Evolutionary conservation across 2,797 vertebrate species (phyloP).

Genomic region (Euphonia xanthogaster): DNA sequence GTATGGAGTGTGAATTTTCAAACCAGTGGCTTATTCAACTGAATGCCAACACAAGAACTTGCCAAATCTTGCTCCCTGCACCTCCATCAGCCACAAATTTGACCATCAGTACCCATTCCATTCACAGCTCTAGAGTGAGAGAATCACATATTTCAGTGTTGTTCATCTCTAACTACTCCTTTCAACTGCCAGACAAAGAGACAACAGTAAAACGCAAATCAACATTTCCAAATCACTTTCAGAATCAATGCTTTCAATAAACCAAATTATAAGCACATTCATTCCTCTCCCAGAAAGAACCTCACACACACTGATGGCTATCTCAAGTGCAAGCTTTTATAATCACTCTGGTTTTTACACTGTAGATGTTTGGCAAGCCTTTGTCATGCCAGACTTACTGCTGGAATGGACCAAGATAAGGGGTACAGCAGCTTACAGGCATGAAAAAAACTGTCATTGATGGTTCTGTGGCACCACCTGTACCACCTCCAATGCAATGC

Average conservation of each 20-base stretch:
- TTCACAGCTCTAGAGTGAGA: neutral
- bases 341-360: neutral
- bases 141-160: neutral
- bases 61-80: neutral
- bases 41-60: neutral
- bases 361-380: neutral
- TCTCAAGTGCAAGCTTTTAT: neutral
- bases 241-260: neutral
- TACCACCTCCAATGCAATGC: neutral
- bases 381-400: neutral
- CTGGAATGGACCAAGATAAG: neutral
- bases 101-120: neutral
- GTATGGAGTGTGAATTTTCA: neutral
- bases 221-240: neutral
- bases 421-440: neutral
- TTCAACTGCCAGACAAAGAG: neutral
- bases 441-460: neutral
- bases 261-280: neutral
- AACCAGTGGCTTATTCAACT: neutral
- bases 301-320: neutral
- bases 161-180: neutral
- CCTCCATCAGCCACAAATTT: neutral
- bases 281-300: neutral
- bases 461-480: neutral
- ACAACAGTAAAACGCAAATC: neutral